phyloP scores from a whole-genome alignment of 2,888 invertebrate species.

The Tetropium fuscum region DNA sequence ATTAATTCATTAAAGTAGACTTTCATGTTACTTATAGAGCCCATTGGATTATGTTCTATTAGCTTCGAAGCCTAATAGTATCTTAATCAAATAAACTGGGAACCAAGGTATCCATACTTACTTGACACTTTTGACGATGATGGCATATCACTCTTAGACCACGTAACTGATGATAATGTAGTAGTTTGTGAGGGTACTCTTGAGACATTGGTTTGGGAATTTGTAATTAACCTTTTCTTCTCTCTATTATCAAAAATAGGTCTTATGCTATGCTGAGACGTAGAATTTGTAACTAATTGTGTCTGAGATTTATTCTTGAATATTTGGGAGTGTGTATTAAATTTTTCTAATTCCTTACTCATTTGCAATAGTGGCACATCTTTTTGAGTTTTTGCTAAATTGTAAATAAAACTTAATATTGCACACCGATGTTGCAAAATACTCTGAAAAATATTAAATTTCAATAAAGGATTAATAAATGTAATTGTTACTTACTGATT shows the following conservation, averaged over 20 bases:
- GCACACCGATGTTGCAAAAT: slow-evolving; percentile 57
- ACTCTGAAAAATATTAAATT: slow-evolving; percentile 46
- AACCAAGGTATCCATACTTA: no score
- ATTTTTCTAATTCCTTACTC: slow-evolving; percentile 51
- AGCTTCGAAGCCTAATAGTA: no score
- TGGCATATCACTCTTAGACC: slow-evolving; percentile 56
- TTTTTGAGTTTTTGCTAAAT: slow-evolving; percentile 45
- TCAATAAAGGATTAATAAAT: neutral
- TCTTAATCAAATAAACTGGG: no score
- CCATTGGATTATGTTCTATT: no score
- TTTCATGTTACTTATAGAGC: no score
- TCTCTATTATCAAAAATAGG: slow-evolving; percentile 49
- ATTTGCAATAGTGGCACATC: slow-evolving; percentile 43
- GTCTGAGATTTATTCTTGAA: slow-evolving; percentile 40
- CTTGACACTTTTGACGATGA: slow-evolving; percentile 48
- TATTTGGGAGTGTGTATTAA: slow-evolving; percentile 39
- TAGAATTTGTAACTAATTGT: slow-evolving; percentile 47
- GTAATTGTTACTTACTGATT: slow-evolving; percentile 52
- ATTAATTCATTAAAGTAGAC: no score
- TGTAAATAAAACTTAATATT: slow-evolving; percentile 55
- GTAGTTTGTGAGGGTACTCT: slow-evolving; percentile 48
- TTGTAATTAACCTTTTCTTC: slow-evolving; percentile 36
- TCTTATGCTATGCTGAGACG: slow-evolving; percentile 54
- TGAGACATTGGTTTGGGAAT: slow-evolving; percentile 32
- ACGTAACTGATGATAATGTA: slow-evolving; percentile 51